Conservation (phyloP, 2,888 invertebrate species). For the Drosophila atripex region DNA sequence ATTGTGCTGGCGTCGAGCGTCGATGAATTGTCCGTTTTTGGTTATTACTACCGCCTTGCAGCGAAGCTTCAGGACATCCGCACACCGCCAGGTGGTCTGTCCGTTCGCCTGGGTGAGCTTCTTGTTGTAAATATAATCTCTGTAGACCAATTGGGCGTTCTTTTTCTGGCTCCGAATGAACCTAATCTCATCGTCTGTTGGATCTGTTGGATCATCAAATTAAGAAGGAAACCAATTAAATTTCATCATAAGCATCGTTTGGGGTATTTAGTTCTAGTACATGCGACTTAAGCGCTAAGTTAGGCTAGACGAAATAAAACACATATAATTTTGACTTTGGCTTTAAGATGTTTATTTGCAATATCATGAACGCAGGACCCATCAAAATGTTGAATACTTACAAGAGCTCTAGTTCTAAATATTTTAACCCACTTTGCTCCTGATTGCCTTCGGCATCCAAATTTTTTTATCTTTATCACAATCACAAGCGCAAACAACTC, state of each 20-base stretch:
- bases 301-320: slow-evolving; percentile 45
- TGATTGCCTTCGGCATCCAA: background rate
- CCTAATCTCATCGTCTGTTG: slow-evolving; percentile 70
- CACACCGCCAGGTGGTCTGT: slow-evolving; percentile 84
- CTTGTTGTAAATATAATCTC: slow-evolving; percentile 84
- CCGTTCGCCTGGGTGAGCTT: slow-evolving; percentile 84
- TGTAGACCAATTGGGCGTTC: slow-evolving; percentile 84
- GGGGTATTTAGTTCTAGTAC: slow-evolving; percentile 13
- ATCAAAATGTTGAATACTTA: slow-evolving; percentile 7
- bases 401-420: background rate
- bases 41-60: slow-evolving; percentile 84
- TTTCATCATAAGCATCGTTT: no score
- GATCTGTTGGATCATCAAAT: slow-evolving; percentile 8
- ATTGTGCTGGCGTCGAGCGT: slow-evolving; percentile 81
- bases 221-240: background rate
- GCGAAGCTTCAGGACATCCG: slow-evolving; percentile 82
- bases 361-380: slow-evolving; percentile 12
- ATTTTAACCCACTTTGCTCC: slow-evolving; percentile 3
- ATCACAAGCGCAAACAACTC: slow-evolving; percentile 15
- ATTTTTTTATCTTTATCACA: slow-evolving; percentile 1
- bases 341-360: slow-evolving; percentile 43
- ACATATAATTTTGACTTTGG: slow-evolving; percentile 30
- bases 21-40: slow-evolving; percentile 79
- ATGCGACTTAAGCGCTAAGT: slow-evolving; percentile 41
- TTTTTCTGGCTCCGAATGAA: slow-evolving; percentile 84